phyloP scores from a whole-genome alignment of 1,140 invertebrate species.

The Argopecten irradians region DNA sequence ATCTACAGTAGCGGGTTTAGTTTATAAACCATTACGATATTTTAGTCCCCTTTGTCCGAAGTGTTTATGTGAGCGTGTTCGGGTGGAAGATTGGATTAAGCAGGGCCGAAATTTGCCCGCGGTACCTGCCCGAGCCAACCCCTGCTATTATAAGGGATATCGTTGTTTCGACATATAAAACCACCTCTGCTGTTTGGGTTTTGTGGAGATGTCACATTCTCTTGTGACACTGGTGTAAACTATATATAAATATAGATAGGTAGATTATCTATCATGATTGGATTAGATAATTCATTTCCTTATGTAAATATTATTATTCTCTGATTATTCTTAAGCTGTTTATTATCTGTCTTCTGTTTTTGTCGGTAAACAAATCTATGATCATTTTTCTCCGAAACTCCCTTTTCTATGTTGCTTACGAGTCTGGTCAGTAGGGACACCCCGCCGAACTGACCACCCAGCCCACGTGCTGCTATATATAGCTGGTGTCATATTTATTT shows the following conservation, averaged over 20 bases:
- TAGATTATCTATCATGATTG: neutral
- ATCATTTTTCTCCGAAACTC: neutral
- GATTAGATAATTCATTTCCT: conserved; percentile 12
- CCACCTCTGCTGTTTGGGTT: neutral
- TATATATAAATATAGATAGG: neutral
- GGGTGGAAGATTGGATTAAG: conserved; percentile 8
- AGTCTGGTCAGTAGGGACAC: neutral
- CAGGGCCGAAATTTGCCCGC: conserved; percentile 2
- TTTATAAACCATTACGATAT: conserved; percentile 12
- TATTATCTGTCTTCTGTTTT: neutral
- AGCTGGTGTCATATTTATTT: neutral
- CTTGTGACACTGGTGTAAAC: neutral
- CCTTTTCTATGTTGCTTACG: neutral
- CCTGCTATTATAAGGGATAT: conserved; percentile 17
- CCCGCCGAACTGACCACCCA: neutral
- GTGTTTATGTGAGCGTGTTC: conserved; percentile 16
- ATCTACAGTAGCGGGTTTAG: neutral
- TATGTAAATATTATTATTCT: neutral
- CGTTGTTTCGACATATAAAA: neutral
- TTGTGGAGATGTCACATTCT: conserved; percentile 16
- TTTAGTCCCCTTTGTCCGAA: neutral
- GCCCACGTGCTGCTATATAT: neutral
- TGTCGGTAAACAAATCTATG: neutral
- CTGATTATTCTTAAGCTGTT: conserved; percentile 3
- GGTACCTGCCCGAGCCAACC: neutral